Conservation (phyloP, 1,140 invertebrate species). For the Mizuhopecten yessoensis region DNA sequence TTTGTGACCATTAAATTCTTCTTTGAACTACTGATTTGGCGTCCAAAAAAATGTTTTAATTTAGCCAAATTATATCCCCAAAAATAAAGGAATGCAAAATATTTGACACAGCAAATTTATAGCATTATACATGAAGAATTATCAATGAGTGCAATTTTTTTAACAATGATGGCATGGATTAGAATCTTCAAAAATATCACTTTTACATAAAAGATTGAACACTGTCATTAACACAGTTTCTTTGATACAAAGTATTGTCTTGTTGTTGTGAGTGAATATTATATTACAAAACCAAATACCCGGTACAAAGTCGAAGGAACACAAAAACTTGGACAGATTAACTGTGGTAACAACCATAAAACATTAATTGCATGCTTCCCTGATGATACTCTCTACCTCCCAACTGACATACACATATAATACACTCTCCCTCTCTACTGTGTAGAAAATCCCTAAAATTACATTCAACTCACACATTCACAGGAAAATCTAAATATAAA, state of each 20-base stretch:
- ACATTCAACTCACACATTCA: conserved; percentile 9
- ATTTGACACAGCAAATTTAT: not conserved
- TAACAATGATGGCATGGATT: not conserved
- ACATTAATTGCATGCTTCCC: conserved; percentile 31
- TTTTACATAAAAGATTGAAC: not conserved
- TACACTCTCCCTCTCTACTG: not conserved
- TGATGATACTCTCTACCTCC: not conserved
- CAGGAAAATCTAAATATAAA: conserved; percentile 4
- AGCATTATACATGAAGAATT: not conserved
- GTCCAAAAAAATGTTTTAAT: too few species aligned
- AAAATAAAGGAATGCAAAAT: not conserved
- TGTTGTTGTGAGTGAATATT: not conserved
- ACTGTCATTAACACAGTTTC: not conserved
- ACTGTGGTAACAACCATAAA: not conserved
- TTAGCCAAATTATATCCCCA: too few species aligned
- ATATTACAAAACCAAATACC: not conserved
- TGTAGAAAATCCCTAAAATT: not conserved
- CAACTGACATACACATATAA: not conserved
- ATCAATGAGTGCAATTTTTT: not conserved
- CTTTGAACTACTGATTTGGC: too few species aligned
- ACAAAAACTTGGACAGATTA: not conserved
- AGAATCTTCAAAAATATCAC: not conserved
- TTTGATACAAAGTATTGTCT: not conserved
- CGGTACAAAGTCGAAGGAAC: not conserved
- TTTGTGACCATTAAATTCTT: too few species aligned